Conservation (phyloP, 1,140 invertebrate genomes). For the Diploscapter pachys region DNA sequence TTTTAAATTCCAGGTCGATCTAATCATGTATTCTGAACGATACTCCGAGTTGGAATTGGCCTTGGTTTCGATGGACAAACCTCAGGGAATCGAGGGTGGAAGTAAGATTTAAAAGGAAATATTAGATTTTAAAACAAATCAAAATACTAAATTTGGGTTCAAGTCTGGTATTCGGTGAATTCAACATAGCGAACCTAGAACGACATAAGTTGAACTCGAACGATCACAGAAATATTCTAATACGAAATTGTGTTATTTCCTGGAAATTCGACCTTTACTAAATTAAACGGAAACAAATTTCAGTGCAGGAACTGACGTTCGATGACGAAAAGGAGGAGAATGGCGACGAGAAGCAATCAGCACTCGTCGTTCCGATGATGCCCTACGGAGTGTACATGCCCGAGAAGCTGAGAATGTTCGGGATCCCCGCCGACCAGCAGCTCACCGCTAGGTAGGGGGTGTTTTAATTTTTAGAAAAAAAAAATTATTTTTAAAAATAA, state of each 20-base stretch:
- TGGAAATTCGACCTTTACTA: no score
- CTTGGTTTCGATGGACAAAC: constrained; percentile 38
- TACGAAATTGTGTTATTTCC: no score
- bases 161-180: no score
- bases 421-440: constrained; percentile 56
- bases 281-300: no score
- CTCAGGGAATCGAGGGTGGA: neutral
- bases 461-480: no score
- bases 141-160: no score
- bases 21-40: constrained; percentile 54
- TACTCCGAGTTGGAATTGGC: constrained; percentile 56
- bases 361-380: constrained; percentile 44
- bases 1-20: constrained; percentile 38
- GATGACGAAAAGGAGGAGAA: constrained; percentile 4
- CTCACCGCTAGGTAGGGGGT: constrained; percentile 44
- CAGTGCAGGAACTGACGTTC: no score
- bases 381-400: constrained; percentile 56
- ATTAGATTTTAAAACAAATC: constrained; percentile 10
- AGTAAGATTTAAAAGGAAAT: constrained; percentile 18
- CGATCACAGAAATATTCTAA: neutral
- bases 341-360: constrained; percentile 12
- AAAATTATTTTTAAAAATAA: no score
- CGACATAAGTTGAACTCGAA: no score
- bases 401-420: constrained; percentile 57
- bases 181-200: no score